Base-by-base conservation (phyloP, 1,140 invertebrate species). In the Drosophila punjabiensis region DNA sequence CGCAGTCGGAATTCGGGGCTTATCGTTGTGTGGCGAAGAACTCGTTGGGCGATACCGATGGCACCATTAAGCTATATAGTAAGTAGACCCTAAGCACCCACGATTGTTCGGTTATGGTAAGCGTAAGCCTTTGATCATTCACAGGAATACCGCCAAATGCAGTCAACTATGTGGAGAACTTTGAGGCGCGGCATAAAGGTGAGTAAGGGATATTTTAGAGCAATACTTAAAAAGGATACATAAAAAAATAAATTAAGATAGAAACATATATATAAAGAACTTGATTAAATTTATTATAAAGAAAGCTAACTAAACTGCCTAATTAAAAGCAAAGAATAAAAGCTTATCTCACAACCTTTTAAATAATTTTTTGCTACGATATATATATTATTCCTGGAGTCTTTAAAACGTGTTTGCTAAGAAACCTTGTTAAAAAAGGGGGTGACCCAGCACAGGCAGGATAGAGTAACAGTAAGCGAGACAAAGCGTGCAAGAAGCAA, bases 21-120 rank as follows among this genome's bases (percentile, higher is more conserved):
- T 97, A 97, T 90, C 96, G 96, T 89, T 99, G 98, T 93, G 96
- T 98, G 63, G 97, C 98, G 7, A 98, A 97, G 91, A 98, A 98
- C 93, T 96, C 96, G 5, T 94, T 98, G 10, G 98, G 98, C 11
- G 96, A 96, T 82, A 98, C 97, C 11, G 97, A 97, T 93, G 97
- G 97, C 75, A 96, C 95, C 41, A 98, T 98, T 81, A 96, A 97
- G 93, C 94, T 99, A 48, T 98, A 98, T 93, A 95, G 98, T 98
- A 91, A 93, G 92, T 91, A 70, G 11, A 41, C 11, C 24, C 14
- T n/a, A n/a, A 35, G 30, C n/a, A 30, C 35, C 30, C 6, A 30
- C 32, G 6, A 33, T 24, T 37, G 67, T 41, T 41, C 16, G 10
- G 68, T 35, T 73, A 5, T 2, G 30, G 1, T 18, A 8, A 10